Percentiles rank a stretch among this genome's conserved stretches.
Conservation (phyloP, 2,113 vertebrate genomes). For the Melospiza melodia region DNA sequence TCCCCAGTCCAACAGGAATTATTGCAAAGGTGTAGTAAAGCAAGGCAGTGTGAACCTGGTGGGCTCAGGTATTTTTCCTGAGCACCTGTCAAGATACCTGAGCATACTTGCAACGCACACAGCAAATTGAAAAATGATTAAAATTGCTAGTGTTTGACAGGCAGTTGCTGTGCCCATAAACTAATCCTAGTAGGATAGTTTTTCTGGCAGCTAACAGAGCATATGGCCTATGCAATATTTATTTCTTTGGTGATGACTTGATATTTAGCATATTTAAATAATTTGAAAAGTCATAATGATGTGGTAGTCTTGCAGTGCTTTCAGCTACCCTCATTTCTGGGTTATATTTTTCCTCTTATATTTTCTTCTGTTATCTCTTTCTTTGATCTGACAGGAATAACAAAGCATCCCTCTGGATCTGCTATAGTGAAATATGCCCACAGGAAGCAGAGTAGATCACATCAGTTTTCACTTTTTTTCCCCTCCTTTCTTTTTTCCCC, state of each 20-base stretch:
- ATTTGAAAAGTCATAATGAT: slow-evolving; percentile 47
- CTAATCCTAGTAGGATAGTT: slow-evolving; percentile 60
- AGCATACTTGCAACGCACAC: not conserved
- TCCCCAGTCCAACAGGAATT: not conserved
- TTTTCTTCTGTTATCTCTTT: slow-evolving; percentile 67
- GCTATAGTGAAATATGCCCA: slow-evolving; percentile 64
- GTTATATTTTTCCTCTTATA: slow-evolving; percentile 48
- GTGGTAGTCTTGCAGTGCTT: not conserved
- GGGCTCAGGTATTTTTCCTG: not conserved
- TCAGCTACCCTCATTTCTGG: slow-evolving; percentile 43
- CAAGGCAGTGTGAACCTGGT: not conserved
- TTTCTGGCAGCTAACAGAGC: slow-evolving; percentile 65
- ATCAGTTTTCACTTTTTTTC: slow-evolving; percentile 57
- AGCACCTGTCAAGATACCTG: slow-evolving; percentile 48
- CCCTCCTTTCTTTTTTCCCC: not conserved
- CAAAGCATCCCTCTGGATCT: slow-evolving; percentile 66
- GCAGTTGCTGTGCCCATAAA: slow-evolving; percentile 2
- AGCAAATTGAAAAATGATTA: slow-evolving; percentile 53
- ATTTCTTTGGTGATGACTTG: slow-evolving; percentile 66
- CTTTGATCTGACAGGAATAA: slow-evolving; percentile 71
- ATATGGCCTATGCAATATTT: slow-evolving; percentile 72
- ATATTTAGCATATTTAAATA: slow-evolving; percentile 58
- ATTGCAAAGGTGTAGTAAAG: not conserved
- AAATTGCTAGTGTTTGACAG: slow-evolving; percentile 34
- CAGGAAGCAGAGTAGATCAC: slow-evolving; percentile 68